Evolutionary conservation across 2,113 vertebrate species (phyloP).

Genomic region (Corythornis cristatus): DNA sequence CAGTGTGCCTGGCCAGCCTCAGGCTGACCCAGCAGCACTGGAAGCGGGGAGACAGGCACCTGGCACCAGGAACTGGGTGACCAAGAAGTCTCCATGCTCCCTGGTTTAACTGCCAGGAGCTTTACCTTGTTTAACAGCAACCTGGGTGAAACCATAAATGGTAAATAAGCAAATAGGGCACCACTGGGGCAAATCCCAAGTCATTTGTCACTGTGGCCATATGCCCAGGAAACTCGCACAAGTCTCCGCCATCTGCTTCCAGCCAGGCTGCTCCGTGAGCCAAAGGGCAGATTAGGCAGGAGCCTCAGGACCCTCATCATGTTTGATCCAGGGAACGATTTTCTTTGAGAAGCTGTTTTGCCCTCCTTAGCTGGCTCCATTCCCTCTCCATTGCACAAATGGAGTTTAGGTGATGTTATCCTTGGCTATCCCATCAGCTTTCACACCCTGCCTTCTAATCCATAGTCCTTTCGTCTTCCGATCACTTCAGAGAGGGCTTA

Average conservation of each 20-base stretch:
- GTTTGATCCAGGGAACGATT: not conserved
- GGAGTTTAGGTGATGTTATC: not conserved
- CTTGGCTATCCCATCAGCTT: not conserved
- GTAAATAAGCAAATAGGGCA: rapidly evolving
- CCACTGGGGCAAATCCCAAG: not conserved
- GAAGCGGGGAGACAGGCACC: not conserved
- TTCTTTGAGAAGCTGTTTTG: not conserved
- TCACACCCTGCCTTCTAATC: not conserved
- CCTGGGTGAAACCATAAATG: not conserved
- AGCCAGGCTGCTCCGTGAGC: not conserved
- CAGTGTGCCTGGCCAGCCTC: not conserved
- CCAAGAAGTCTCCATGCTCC: not conserved
- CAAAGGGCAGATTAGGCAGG: not conserved
- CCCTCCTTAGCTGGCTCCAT: not conserved
- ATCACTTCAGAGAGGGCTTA: not conserved
- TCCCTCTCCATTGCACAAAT: not conserved
- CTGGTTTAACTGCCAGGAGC: not conserved
- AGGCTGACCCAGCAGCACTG: not conserved
- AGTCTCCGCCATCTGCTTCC: not conserved
- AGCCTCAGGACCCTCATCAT: rapidly evolving
- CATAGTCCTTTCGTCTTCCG: not conserved
- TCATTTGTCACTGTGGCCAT: rapidly evolving
- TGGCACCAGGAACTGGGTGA: not conserved
- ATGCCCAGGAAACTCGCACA: rapidly evolving
- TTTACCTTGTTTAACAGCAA: not conserved